These are phyloP conservation scores for Hydractinia echinata DNA, from an alignment of 30 jellyfish, hydroid and myxozoan genomes.

Conservation along the genomic window DNA sequence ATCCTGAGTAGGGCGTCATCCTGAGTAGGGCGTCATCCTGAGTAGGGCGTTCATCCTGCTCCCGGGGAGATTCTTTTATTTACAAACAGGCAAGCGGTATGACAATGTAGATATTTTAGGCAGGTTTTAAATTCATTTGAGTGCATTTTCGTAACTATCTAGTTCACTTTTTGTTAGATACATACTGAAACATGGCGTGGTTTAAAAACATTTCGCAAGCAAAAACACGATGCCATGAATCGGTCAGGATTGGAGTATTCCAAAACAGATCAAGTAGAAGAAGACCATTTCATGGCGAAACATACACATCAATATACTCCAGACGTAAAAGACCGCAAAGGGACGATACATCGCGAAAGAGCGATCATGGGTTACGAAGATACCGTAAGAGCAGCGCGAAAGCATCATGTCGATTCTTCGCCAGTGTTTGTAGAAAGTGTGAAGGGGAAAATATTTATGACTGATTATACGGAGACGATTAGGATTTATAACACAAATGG, in stretches of 20 bases:
- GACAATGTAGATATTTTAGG: too few species aligned
- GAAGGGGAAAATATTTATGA: slow-evolving; percentile 23
- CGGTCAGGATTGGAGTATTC: not conserved
- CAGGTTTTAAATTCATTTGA: too few species aligned
- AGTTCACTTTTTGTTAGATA: too few species aligned
- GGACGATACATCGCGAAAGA: slow-evolving; percentile 8
- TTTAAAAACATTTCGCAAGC: slow-evolving; percentile 3
- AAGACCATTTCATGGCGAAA: not conserved
- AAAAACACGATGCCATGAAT: not conserved
- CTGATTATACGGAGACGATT: slow-evolving; percentile 27
- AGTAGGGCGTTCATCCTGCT: too few species aligned
- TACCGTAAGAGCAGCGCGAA: slow-evolving; percentile 12
- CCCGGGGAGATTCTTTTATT: too few species aligned
- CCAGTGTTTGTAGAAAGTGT: slow-evolving; percentile 10
- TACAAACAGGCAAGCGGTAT: too few species aligned
- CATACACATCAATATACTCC: slow-evolving; percentile 11
- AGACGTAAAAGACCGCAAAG: slow-evolving; percentile 3
- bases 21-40: too few species aligned
- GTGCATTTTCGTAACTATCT: too few species aligned
- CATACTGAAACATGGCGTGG: not conserved
- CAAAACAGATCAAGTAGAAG: not conserved
- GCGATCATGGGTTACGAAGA: slow-evolving; percentile 30
- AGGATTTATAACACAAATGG: slow-evolving; percentile 24
- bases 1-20: too few species aligned
- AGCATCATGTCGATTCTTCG: slow-evolving; percentile 16